phyloP scores from a whole-genome alignment of 2,113 vertebrate genomes.

The Seriola aureovittata region DNA sequence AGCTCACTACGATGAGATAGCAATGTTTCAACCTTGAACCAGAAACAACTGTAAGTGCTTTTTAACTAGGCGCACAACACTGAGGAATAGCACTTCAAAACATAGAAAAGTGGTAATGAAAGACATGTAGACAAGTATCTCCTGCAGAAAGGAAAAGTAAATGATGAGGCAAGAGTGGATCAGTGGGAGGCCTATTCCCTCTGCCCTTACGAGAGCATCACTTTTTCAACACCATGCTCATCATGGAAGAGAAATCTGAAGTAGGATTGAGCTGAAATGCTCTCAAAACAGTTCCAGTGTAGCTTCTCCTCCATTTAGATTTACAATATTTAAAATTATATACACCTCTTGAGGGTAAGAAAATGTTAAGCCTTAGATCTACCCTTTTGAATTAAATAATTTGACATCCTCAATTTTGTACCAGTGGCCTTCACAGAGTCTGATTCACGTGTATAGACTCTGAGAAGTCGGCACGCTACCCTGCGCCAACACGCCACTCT shows the following conservation, averaged over 20 bases:
- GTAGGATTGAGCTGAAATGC: constrained; percentile 46
- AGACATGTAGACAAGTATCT: constrained; percentile 41
- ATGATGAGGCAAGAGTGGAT: constrained; percentile 58
- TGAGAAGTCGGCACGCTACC: constrained; percentile 54
- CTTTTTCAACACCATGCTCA: constrained; percentile 46
- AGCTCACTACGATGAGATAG: constrained; percentile 64
- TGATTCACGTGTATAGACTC: constrained; percentile 58
- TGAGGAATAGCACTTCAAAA: constrained; percentile 72
- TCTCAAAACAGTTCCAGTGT: constrained; percentile 46
- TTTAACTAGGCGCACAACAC: constrained; percentile 75
- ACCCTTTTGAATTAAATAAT: constrained; percentile 64
- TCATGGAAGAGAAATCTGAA: constrained; percentile 34
- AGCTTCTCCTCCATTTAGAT: constrained; percentile 59
- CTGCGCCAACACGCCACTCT: constrained; percentile 70
- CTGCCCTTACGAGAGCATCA: constrained; percentile 51
- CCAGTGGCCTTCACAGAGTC: constrained; percentile 40
- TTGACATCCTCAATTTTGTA: constrained; percentile 59
- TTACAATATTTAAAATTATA: constrained; percentile 64
- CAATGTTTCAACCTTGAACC: constrained; percentile 74
- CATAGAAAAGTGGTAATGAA: constrained; percentile 50
- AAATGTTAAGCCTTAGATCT: constrained; percentile 38
- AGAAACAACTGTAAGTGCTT: constrained; percentile 74
- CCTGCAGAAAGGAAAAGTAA: constrained; percentile 49
- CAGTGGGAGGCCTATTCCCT: constrained; percentile 63
- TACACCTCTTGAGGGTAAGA: constrained; percentile 35